These are phyloP conservation scores for Drosophila equinoxialis DNA, from an alignment of 1,140 invertebrate species.

Conservation along the genomic window DNA sequence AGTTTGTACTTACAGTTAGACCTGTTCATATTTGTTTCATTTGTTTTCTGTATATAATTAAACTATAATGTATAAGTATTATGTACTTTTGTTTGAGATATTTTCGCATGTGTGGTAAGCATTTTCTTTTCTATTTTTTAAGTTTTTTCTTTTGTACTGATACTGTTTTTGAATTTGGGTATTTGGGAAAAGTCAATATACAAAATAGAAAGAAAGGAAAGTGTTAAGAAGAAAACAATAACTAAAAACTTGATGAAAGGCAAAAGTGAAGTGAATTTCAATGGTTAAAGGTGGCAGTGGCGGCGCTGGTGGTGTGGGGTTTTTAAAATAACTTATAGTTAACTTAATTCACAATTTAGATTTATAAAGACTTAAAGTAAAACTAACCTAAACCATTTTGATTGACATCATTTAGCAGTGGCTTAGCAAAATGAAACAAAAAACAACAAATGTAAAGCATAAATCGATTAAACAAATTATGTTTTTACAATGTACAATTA, in stretches of 20 bases:
- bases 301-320: neutral
- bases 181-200: conserved; percentile 23
- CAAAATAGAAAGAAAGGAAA: conserved; percentile 24
- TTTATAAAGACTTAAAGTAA: neutral
- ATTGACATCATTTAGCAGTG: conserved; percentile 5
- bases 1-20: conserved; percentile 65
- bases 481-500: conserved; percentile 6
- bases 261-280: conserved; percentile 31
- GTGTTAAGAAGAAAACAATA: neutral
- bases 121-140: conserved; percentile 30
- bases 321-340: conserved; percentile 21
- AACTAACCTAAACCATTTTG: neutral
- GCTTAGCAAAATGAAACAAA: neutral
- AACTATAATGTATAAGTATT: conserved; percentile 20
- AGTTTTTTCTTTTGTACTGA: neutral
- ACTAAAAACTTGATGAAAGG: conserved; percentile 9
- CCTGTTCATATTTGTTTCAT: conserved; percentile 28
- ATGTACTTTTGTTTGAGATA: conserved; percentile 2
- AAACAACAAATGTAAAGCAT: neutral
- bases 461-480: neutral
- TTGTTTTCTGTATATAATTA: conserved; percentile 8
- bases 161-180: conserved; percentile 8
- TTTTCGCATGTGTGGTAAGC: conserved; percentile 54
- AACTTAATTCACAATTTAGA: conserved; percentile 23
- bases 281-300: neutral